Conservation (phyloP, 2,888 invertebrate genomes). For the Megalurothrips usitatus region DNA sequence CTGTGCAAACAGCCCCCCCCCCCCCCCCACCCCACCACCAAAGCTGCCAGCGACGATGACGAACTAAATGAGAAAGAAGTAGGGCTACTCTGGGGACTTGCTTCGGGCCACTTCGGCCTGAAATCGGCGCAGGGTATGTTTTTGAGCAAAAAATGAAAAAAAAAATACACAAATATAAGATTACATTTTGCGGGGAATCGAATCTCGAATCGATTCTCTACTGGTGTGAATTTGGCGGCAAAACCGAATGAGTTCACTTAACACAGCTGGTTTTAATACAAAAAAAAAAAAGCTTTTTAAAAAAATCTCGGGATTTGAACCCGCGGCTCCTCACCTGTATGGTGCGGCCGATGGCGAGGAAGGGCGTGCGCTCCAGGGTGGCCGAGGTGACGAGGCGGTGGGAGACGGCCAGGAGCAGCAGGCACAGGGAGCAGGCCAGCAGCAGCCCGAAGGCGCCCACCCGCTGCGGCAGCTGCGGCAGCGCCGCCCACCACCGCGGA, state of each 20-base stretch:
- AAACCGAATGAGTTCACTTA: neutral
- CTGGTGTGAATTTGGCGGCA: conserved; percentile 1
- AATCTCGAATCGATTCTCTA: too few relatives aligned
- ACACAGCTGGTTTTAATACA: neutral
- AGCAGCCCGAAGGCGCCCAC: conserved; percentile 33
- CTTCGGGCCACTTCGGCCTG: too few relatives aligned
- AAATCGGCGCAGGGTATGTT: too few relatives aligned
- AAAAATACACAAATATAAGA: too few relatives aligned
- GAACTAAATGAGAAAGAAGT: too few relatives aligned
- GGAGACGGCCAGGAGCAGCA: conserved; percentile 40
- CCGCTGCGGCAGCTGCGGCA: neutral
- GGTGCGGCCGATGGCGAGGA: conserved; percentile 39
- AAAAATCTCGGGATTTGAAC: neutral
- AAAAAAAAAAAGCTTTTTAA: neutral
- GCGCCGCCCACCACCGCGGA: neutral
- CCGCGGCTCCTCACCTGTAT: conserved; percentile 38
- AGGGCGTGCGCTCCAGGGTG: conserved; percentile 37
- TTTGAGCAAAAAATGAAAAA: neutral
- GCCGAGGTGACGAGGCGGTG: conserved; percentile 39
- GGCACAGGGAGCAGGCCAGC: conserved; percentile 39
- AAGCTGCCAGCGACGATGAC: too few relatives aligned
- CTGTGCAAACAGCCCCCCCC: too few relatives aligned
- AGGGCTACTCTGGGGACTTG: too few relatives aligned
- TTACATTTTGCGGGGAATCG: too few relatives aligned
- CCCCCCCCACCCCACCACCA: too few relatives aligned